Conservation (phyloP, 2,888 invertebrate species). For the Ormyrus pomaceus region DNA sequence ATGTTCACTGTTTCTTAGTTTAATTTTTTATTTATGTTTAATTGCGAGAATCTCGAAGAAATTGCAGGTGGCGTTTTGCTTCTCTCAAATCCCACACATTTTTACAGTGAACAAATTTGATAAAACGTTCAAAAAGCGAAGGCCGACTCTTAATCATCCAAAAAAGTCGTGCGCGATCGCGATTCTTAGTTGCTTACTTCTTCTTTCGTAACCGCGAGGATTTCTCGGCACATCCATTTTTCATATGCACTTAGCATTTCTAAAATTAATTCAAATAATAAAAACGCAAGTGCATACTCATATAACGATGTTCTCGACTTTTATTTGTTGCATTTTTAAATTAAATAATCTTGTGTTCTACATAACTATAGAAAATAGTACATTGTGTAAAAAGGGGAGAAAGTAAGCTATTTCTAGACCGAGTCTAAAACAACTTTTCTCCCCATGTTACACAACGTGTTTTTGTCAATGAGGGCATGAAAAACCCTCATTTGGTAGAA, state of each 20-base stretch:
- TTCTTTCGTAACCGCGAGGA: constrained; percentile 37
- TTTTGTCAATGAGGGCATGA: too few species aligned
- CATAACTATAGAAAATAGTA: too few species aligned
- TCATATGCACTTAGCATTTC: background rate
- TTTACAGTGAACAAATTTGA: constrained; percentile 41
- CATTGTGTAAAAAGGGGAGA: too few species aligned
- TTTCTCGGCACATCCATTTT: constrained; percentile 35
- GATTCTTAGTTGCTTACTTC: constrained; percentile 40
- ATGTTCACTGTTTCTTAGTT: background rate
- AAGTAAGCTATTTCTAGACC: too few species aligned
- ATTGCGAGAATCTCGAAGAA: background rate
- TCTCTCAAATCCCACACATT: constrained; percentile 13
- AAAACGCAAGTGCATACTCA: constrained; percentile 1
- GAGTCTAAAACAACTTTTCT: too few species aligned
- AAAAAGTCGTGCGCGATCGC: constrained; percentile 45
- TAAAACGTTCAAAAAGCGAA: constrained; percentile 45
- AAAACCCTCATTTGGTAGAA: too few species aligned
- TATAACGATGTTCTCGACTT: constrained; percentile 25
- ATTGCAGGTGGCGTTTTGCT: constrained; percentile 7
- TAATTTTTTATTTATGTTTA: background rate
- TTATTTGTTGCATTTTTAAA: constrained; percentile 5
- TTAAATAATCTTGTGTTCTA: too few species aligned
- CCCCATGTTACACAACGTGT: too few species aligned
- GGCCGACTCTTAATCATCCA: constrained; percentile 23
- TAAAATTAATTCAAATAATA: background rate